Percentiles rank a stretch among this genome's conserved stretches.
phyloP scores from a whole-genome alignment of 1,140 invertebrate genomes.

The Bactericera cockerelli region DNA sequence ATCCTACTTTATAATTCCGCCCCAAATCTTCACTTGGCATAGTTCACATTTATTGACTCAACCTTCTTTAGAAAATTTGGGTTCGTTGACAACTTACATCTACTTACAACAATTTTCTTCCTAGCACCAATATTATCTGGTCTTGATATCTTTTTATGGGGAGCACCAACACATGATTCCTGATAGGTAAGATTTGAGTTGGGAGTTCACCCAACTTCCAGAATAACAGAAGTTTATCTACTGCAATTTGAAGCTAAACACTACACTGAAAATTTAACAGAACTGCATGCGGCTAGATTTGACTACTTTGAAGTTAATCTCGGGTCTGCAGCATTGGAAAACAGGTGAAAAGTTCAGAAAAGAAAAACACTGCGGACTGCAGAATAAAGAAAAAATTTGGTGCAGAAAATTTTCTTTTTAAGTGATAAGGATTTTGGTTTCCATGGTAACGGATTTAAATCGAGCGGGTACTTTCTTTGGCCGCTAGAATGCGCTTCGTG shows the following conservation, averaged over 20 bases:
- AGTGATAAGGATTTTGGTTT: conserved; percentile 3
- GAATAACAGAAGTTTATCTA: not conserved
- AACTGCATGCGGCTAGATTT: not conserved
- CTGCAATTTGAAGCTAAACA: not conserved
- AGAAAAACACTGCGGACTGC: not conserved
- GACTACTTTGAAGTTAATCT: not conserved
- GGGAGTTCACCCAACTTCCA: not conserved
- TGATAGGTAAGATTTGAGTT: not conserved
- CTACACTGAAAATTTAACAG: not conserved
- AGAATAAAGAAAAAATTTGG: too few species aligned
- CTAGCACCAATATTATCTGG: too few species aligned
- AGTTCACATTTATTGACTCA: too few species aligned
- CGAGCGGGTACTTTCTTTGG: too few species aligned
- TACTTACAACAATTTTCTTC: too few species aligned
- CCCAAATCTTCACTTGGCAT: too few species aligned
- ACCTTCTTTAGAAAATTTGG: too few species aligned
- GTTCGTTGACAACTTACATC: too few species aligned
- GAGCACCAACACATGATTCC: not conserved
- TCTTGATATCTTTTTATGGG: too few species aligned
- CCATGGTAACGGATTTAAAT: not conserved
- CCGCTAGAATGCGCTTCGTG: too few species aligned
- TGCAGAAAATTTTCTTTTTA: conserved; percentile 4
- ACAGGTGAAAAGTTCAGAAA: not conserved
- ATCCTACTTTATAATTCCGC: too few species aligned
- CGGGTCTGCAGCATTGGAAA: not conserved